Evolutionary conservation across 2,888 invertebrate genomes (phyloP), one percentile per base, ranked within the genome.

Genomic region (Electrophaes corylata): DNA sequence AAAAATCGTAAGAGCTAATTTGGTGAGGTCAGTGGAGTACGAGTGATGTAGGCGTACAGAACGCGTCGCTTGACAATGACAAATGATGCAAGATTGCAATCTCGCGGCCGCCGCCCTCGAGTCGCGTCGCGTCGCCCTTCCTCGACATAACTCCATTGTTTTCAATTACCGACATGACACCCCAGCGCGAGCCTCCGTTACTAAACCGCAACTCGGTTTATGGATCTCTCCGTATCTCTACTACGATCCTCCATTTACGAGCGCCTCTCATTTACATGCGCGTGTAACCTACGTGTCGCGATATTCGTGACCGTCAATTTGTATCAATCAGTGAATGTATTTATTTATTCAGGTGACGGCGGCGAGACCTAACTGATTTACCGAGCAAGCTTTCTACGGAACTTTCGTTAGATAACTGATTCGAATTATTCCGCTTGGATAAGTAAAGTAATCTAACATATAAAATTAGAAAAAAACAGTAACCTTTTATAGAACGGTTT

Each of bases 401-500:
- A 11, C 37, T 29, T 39, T 45, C 20, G n/a, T 31, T 31, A 8
- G 8, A 18, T 18, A 26, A 16, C 23, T 6, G 14, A 11, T 16
- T 37, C 5, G 20, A 41, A 4, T 12, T 41, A 37, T 16, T 37
- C 37, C 37, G 23, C 41, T 41, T 5, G 6, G 20, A 8, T 41
- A 20, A 20, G 12, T 41, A 16, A 37, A 16, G 37, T 35, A 12
- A 35, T 14, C 37, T 35, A 3, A 33, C 16, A 37, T 37, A 6
- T 46, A 12, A 4, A 14, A 47, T 6, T 29, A 16, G 19, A 60
- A 37, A 49, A 46, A 44, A 18, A 76, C 79, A 88, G 91, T 92
- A 84, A 97, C 97, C 96, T 96, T 93, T 97, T 97, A 88, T 97
- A 97, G 88, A 97, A 96, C 65, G 97, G 97, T 88, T 97, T 97